phyloP scores from a whole-genome alignment of 2,113 vertebrate species.

The Anoplopoma fimbria region DNA sequence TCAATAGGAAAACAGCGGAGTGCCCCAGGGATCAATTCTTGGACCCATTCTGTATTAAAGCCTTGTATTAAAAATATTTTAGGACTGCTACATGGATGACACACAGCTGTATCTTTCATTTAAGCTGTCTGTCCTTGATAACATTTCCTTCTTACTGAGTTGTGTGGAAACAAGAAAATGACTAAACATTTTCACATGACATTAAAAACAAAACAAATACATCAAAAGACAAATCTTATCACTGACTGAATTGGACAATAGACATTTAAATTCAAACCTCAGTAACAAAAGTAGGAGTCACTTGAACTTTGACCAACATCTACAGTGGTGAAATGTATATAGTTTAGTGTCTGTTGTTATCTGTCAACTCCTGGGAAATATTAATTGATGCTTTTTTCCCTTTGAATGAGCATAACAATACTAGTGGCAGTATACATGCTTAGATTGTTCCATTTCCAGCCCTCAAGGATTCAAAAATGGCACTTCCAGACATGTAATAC shows the following conservation, averaged over 20 bases:
- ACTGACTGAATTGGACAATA: neutral
- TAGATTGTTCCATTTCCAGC: neutral
- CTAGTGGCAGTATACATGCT: neutral
- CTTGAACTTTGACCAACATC: slow-evolving; percentile 10
- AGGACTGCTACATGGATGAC: neutral
- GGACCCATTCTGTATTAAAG: neutral
- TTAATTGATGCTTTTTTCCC: neutral
- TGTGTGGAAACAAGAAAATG: neutral
- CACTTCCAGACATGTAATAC: neutral
- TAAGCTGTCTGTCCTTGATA: neutral
- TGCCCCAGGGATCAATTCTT: neutral
- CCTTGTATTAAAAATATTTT: neutral
- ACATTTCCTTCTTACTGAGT: neutral
- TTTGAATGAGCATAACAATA: neutral
- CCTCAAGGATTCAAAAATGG: neutral
- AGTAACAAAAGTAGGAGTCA: neutral
- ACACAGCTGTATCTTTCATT: neutral
- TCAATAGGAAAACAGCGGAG: neutral
- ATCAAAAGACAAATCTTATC: neutral
- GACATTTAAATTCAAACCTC: neutral
- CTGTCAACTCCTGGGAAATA: neutral
- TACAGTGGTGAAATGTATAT: neutral
- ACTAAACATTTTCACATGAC: neutral
- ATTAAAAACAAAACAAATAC: neutral
- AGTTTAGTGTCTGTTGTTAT: neutral